Percentiles rank a stretch among this genome's conserved stretches.
Evolutionary conservation across 2,888 invertebrate genomes (phyloP).

Genomic region (Ferdinandea cuprea): DNA sequence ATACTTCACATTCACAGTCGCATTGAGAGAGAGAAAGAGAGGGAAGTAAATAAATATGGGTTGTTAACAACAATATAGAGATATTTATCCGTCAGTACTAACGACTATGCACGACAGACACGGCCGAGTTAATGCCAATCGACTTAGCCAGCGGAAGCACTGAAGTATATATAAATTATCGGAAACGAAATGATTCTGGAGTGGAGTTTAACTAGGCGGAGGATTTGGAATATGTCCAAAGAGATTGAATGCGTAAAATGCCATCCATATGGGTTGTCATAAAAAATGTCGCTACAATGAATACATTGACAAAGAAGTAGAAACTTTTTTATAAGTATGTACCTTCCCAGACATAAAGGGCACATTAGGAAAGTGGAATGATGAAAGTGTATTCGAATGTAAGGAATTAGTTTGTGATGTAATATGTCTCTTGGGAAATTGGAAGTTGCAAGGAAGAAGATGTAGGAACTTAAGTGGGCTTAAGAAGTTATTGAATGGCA

Average conservation of each 20-base stretch:
- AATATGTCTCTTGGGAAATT: too few species aligned
- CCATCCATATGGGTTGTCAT: slow-evolving; percentile 40
- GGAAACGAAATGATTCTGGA: slow-evolving; percentile 34
- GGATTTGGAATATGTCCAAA: slow-evolving; percentile 62
- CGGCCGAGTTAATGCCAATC: slow-evolving; percentile 24
- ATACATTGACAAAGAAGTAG: too few species aligned
- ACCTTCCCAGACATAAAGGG: too few species aligned
- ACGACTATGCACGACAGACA: slow-evolving; percentile 14
- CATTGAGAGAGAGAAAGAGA: slow-evolving; percentile 1
- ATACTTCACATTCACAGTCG: slow-evolving; percentile 13
- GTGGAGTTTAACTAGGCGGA: slow-evolving; percentile 30
- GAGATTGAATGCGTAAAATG: slow-evolving; percentile 35
- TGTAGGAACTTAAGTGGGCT: not conserved
- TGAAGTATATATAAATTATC: slow-evolving; percentile 38
- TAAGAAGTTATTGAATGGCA: not conserved
- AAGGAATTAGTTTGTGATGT: too few species aligned
- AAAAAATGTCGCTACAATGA: slow-evolving; percentile 1
- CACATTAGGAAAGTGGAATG: too few species aligned
- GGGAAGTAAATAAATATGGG: slow-evolving; percentile 45
- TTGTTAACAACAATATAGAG: slow-evolving; percentile 27
- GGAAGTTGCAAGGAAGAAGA: too few species aligned
- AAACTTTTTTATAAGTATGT: too few species aligned
- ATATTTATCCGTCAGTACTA: slow-evolving; percentile 52
- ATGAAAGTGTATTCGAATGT: too few species aligned
- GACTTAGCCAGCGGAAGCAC: slow-evolving; percentile 49